phyloP scores from a whole-genome alignment of 1,140 invertebrate genomes.

The Akabosia matsudoensis region DNA sequence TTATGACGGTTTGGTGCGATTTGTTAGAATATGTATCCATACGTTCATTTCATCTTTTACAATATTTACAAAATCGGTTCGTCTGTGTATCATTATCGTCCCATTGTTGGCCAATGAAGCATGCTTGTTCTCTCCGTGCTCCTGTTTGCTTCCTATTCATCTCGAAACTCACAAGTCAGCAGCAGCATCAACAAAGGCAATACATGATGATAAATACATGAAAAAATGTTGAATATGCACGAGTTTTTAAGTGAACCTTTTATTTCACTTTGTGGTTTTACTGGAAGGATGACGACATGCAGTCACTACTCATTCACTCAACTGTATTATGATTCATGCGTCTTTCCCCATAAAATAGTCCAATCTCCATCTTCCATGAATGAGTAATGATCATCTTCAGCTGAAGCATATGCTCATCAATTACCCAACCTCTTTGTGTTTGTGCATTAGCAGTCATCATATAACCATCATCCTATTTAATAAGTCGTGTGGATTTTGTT shows the following conservation, averaged over 20 bases:
- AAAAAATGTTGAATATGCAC: neutral
- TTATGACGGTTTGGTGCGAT: too few relatives aligned
- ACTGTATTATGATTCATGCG: neutral
- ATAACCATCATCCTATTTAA: slow-evolving; percentile 19
- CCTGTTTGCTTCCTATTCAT: slow-evolving; percentile 1
- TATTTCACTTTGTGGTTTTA: slow-evolving; percentile 14
- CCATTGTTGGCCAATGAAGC: slow-evolving; percentile 42
- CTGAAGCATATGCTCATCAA: slow-evolving; percentile 18
- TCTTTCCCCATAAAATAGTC: too few relatives aligned
- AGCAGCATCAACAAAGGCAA: too few relatives aligned
- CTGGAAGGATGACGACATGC: neutral
- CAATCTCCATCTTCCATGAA: slow-evolving; percentile 12
- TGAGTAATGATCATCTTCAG: slow-evolving; percentile 16
- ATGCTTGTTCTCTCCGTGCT: slow-evolving; percentile 12
- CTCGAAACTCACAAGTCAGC: neutral
- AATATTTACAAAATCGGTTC: slow-evolving; percentile 27
- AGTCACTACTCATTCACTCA: neutral
- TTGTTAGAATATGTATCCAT: too few relatives aligned
- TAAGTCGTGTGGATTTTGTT: slow-evolving; percentile 17
- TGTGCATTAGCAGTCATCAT: slow-evolving; percentile 13
- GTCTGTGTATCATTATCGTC: slow-evolving; percentile 44
- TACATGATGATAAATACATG: too few relatives aligned
- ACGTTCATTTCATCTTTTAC: too few relatives aligned
- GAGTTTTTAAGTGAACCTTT: neutral
- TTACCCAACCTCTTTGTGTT: slow-evolving; percentile 2